Base-by-base conservation (phyloP, 2,888 invertebrate species). In the Plagodis dolabraria region DNA sequence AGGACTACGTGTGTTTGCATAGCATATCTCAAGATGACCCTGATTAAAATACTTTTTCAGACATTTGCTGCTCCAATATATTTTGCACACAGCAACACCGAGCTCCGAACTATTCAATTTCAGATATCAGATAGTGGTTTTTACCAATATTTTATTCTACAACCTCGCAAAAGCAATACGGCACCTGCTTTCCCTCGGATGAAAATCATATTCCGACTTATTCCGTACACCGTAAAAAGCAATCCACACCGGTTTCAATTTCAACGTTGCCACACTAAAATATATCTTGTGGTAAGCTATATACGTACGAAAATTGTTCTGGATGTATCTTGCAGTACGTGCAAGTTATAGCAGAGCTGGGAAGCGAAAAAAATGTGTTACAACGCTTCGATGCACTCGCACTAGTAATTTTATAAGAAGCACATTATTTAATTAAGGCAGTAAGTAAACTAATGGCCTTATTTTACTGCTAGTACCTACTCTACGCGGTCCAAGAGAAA, bases 161-260 rank as follows among this genome's bases (percentile, higher is more conserved):
- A 60, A 56, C 40, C 51, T 55, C 73, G 67, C 71, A 72, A 77
- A 74, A 79, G 79, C 75, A 77, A 78, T 77, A 78, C 65, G 66
- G 71, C 75, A 74, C 75, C 74, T 61, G 82, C 83, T 86, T 86
- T 87, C 85, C 80, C 82, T 76, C 70, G 70, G 75, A 83, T 83
- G 76, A 85, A 85, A 67, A 87, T 86, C 82, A 83, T 83, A 85
- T 82, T 81, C 79, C 72, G 72, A 86, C 82, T 83, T 83, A 84
- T 82, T 81, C 80, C 73, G 72, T 70, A 72, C 73, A 72, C 72
- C 75, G 80, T 80, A 78, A 82, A 86, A 82, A 81, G 79, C 79
- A 77, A 83, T 83, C 77, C 76, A 79, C 79, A 76, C 76, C 69
- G 65, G 65, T 60, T 55, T 53, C 51, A 36, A 44, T 60, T 55